Conservation (phyloP, 2,888 invertebrate genomes). For the Ectemnius continuus region DNA sequence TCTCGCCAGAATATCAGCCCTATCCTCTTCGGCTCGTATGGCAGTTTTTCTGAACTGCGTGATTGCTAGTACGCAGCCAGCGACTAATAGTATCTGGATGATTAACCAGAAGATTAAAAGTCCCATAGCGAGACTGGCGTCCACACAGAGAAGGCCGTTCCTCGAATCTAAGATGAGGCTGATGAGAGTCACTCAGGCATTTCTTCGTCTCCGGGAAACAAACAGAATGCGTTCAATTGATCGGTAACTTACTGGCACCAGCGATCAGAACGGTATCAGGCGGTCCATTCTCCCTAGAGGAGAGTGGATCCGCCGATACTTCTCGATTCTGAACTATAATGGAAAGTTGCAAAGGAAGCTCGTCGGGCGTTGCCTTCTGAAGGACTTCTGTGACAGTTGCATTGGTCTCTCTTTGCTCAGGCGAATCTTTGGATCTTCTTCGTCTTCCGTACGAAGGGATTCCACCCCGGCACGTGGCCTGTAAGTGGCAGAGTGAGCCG, state of each 20-base stretch:
- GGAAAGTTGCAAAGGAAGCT: constrained; percentile 81
- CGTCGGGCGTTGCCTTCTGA: constrained; percentile 66
- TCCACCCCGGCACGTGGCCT: constrained; percentile 48
- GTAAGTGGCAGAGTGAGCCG: neutral
- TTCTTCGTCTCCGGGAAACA: neutral
- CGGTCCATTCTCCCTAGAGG: constrained; percentile 80
- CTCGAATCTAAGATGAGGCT: constrained; percentile 50
- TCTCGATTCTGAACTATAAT: constrained; percentile 81
- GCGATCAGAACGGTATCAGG: constrained; percentile 80
- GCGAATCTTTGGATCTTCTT: constrained; percentile 46
- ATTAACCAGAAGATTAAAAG: constrained; percentile 83
- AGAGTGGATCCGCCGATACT: constrained; percentile 82
- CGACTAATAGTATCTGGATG: constrained; percentile 80
- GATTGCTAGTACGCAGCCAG: constrained; percentile 80
- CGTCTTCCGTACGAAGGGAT: constrained; percentile 64
- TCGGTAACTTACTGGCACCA: constrained; percentile 79
- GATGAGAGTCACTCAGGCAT: neutral
- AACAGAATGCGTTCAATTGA: neutral
- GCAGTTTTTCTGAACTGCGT: constrained; percentile 78
- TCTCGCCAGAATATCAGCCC: constrained; percentile 71
- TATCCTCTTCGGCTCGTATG: constrained; percentile 71
- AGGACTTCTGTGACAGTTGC: constrained; percentile 32
- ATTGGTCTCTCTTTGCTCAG: neutral
- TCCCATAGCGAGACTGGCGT: constrained; percentile 83
- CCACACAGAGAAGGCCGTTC: constrained; percentile 81